Base-by-base conservation (phyloP, 2,888 invertebrate species). In the Drosophila tanythrix region DNA sequence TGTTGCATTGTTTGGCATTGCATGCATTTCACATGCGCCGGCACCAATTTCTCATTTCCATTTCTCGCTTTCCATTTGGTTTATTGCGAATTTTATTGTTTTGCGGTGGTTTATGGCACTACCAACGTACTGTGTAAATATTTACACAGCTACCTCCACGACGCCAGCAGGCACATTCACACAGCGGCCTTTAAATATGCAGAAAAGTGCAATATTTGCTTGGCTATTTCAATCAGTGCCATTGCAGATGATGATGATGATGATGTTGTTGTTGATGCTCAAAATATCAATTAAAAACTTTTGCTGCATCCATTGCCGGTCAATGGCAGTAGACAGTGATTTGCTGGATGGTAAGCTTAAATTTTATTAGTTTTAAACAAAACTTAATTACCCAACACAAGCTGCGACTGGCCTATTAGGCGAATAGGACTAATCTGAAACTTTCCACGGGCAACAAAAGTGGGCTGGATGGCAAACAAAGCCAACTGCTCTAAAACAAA, bases 51-150 rank as follows among this genome's bases (percentile, higher is more conserved):
- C 75, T 75, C 78, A 79, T 72, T 67, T 79, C 60, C 79, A 79
- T 78, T 78, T 70, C 81, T 72, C 78, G 80, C 72, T 84, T 87
- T 84, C 84, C 84, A 87, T 87, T 84, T 84, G 88, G 85, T 71
- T 85, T 88, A 85, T 85, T 85, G 88, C 83, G 85, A 85, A 74
- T 88, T 88, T 88, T 85, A 85, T 88, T 88, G 85, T 88, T 88
- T 79, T 79, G 83, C 70, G 85, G 81, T 85, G 76, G 68, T 87
- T 84, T 76, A 85, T 82, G 79, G 79, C 61, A 60, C 43, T 43
- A 64, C 38, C 70, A 82, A 62, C 77, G 71, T 70, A 57, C 58
- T 69, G 67, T 82, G 79, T 87, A 85, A 87, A 85, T 85, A 84
- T 84, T 84, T 76, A 56, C 70, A 62, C 38, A 58, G 53, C 55